Evolutionary conservation across 1,140 invertebrate species (phyloP), one percentile per base, ranked within the genome.

Genomic region (Aphidius gifuensis): DNA sequence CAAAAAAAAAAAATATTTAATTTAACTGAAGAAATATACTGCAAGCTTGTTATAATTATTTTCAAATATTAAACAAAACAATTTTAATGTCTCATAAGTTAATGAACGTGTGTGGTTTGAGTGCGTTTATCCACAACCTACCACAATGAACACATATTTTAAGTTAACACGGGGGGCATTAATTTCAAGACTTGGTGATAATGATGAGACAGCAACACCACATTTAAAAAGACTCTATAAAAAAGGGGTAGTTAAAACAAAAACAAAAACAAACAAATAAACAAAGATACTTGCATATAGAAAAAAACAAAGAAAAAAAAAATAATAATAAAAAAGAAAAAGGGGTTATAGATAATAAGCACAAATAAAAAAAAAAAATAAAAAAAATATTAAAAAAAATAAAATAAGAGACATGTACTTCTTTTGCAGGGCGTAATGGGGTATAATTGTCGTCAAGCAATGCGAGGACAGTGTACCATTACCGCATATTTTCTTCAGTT

Each of bases 391-490:
- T n/a, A n/a, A 16, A 16, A 16, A 16, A 16, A 16, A 16, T 16
- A 16, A 16, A 32, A 32, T 32, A 32, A 32, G 23, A 32, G 23
- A 32, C 70, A 70, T 58, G 64, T 64, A 62, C 64, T 60, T 64
- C 66, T 68, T 66, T 71, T 69, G 71, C 71, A 64, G 68, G 45
- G 43, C 65, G 49, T 81, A 81, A 80, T 81, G 76, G 79, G 76
- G 78, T 79, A 80, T 81, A 81, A 80, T 81, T 81, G 78, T 80
- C 75, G 71, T 69, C 40, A 59, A 81, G 78, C 72, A 79, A 81
- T 81, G 79, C 79, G 78, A 78, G 76, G 77, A 78, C 77, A 75
- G 75, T 76, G 73, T 73, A 71, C 79, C 79, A 81, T 81, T 81
- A 81, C 71, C 71, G 78, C 79, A 81, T 81, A 32, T 79, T 81